A percentile compares a stretch with the other conserved stretches of the same genome.
Conservation (phyloP, 2,797 vertebrate genomes). For the Tokudaia tokunoshimensis region DNA sequence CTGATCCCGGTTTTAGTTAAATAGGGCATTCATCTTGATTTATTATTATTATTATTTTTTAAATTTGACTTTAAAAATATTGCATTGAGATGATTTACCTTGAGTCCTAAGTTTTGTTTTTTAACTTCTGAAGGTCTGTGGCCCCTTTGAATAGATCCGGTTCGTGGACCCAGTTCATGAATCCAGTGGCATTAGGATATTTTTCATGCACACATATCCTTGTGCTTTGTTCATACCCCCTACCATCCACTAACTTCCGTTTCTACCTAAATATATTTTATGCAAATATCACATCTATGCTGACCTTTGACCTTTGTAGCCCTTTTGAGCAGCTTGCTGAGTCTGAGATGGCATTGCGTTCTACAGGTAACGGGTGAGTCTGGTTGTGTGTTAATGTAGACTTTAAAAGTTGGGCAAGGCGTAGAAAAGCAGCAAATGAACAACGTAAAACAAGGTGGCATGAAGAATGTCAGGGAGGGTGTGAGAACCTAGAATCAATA, state of each 20-base stretch:
- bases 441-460: constrained; percentile 81
- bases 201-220: not conserved
- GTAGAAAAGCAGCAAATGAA: constrained; percentile 78
- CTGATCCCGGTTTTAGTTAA: not conserved
- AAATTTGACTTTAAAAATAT: not conserved
- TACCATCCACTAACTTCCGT: not conserved
- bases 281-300: not conserved
- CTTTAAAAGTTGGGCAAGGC: constrained; percentile 58
- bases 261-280: constrained; percentile 2
- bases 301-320: not conserved
- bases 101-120: not conserved
- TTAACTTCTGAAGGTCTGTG: not conserved
- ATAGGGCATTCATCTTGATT: constrained; percentile 7
- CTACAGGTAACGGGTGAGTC: not conserved
- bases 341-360: not conserved
- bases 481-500: constrained; percentile 86
- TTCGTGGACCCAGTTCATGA: not conserved
- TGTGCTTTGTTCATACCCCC: not conserved
- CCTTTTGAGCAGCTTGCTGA: not conserved
- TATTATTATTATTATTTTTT: not conserved
- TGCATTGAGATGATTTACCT: not conserved
- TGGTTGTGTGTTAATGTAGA: constrained; percentile 59
- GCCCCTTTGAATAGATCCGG: not conserved
- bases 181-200: not conserved
- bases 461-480: constrained; percentile 83